A percentile compares a stretch with the other conserved stretches of the same genome.
These are phyloP conservation scores for Elanoides forficatus DNA, from an alignment of 2,113 vertebrate genomes.

Conservation along the genomic window DNA sequence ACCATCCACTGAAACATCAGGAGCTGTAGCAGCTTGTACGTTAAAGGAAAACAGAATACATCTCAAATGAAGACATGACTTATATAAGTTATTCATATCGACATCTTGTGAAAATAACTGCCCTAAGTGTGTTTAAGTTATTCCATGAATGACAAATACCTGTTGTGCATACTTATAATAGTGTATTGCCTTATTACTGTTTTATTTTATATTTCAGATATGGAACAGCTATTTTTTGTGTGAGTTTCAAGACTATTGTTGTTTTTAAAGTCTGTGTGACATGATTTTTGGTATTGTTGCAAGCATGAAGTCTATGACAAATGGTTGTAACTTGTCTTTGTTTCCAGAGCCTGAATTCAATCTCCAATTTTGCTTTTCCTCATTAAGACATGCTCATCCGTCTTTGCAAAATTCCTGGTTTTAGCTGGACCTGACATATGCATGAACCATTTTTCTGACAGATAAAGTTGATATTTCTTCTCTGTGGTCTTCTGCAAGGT, in stretches of 20 bases:
- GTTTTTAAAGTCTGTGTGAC: not conserved
- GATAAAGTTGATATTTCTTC: not conserved
- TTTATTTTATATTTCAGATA: not conserved
- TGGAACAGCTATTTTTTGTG: not conserved
- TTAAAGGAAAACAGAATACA: constrained; percentile 62
- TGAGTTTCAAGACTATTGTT: not conserved
- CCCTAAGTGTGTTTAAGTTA: not conserved
- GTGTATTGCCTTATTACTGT: not conserved
- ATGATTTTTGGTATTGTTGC: not conserved
- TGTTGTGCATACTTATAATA: not conserved
- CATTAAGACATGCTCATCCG: not conserved
- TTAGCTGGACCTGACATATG: not conserved
- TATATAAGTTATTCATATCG: not conserved
- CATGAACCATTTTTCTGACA: not conserved
- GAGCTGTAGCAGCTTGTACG: constrained; percentile 50
- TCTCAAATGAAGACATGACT: constrained; percentile 9
- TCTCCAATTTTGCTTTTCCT: not conserved
- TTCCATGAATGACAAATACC: not conserved
- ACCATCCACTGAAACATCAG: constrained; percentile 58
- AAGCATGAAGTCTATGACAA: not conserved
- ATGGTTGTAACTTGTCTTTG: not conserved
- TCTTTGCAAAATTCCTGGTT: not conserved
- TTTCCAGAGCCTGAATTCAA: not conserved
- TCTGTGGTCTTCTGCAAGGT: not conserved
- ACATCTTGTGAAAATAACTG: not conserved